A percentile compares a stretch with the other conserved stretches of the same genome.
Evolutionary conservation across 2,113 vertebrate species (phyloP).

Genomic region (Ginglymostoma cirratum): DNA sequence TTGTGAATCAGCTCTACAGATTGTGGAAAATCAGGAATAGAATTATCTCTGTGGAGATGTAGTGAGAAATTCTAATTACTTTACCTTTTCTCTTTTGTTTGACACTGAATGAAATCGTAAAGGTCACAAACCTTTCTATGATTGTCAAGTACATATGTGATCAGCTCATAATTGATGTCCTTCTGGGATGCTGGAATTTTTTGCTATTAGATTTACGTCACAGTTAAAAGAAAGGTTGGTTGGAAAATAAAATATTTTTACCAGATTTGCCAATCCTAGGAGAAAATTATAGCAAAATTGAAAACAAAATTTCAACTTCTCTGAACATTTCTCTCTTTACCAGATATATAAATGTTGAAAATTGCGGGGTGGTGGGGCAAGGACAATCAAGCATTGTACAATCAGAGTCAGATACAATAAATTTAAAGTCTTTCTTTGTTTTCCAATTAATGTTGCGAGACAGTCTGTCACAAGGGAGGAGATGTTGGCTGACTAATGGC

Average conservation of each 20-base stretch:
- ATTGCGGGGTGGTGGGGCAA: too few relatives aligned
- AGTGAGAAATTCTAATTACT: background rate
- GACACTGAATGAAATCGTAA: background rate
- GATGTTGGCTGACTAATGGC: too few relatives aligned
- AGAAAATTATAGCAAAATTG: too few relatives aligned
- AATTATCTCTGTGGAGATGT: background rate
- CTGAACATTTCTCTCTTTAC: too few relatives aligned
- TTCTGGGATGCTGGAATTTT: background rate
- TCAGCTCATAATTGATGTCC: background rate
- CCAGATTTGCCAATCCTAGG: background rate
- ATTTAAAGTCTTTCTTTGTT: too few relatives aligned
- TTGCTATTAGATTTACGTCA: background rate
- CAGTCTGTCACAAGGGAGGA: too few relatives aligned
- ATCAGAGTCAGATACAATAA: too few relatives aligned
- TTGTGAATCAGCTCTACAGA: background rate
- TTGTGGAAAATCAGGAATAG: conserved; percentile 24
- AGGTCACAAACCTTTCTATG: background rate
- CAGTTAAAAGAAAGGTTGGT: background rate
- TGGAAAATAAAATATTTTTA: background rate
- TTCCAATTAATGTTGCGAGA: too few relatives aligned
- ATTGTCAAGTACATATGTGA: background rate
- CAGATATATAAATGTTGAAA: too few relatives aligned
- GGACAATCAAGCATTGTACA: too few relatives aligned
- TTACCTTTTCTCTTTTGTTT: background rate
- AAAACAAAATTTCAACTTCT: too few relatives aligned